These are phyloP conservation scores for Drosophila ogumai DNA, from an alignment of 1,140 invertebrate species.

Conservation along the genomic window DNA sequence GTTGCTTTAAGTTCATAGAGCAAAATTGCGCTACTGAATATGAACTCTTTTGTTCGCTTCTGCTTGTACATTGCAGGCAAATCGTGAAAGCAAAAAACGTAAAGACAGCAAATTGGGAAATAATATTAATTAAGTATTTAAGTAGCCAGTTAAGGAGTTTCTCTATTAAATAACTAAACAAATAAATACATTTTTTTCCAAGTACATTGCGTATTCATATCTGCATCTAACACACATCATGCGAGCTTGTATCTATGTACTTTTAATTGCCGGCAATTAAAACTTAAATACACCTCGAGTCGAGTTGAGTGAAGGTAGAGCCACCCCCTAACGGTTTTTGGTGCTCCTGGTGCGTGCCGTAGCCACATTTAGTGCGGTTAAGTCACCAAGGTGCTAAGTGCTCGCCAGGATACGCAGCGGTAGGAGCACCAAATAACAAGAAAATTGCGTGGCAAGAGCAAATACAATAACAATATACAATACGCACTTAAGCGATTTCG, in stretches of 20 bases:
- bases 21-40: neutral
- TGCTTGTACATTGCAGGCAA: neutral
- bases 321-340: conserved; percentile 6
- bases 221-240: conserved; percentile 48
- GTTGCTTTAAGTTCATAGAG: neutral
- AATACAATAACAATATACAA: conserved; percentile 60
- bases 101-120: no score
- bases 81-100: neutral
- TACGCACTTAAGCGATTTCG: conserved; percentile 49
- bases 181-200: neutral
- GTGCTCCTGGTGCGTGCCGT: conserved; percentile 60
- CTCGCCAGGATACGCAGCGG: conserved; percentile 16
- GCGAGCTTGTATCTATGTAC: conserved; percentile 63
- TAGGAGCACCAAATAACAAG: conserved; percentile 51
- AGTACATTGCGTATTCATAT: conserved; percentile 37
- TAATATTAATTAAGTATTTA: no score
- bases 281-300: conserved; percentile 70
- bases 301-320: conserved; percentile 2
- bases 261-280: conserved; percentile 84
- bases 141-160: no score
- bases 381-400: conserved; percentile 80
- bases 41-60: neutral
- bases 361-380: conserved; percentile 78
- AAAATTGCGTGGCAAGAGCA: conserved; percentile 75
- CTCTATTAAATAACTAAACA: no score